Base-by-base conservation (phyloP, 1,140 invertebrate species). In the Grapholita molesta region DNA sequence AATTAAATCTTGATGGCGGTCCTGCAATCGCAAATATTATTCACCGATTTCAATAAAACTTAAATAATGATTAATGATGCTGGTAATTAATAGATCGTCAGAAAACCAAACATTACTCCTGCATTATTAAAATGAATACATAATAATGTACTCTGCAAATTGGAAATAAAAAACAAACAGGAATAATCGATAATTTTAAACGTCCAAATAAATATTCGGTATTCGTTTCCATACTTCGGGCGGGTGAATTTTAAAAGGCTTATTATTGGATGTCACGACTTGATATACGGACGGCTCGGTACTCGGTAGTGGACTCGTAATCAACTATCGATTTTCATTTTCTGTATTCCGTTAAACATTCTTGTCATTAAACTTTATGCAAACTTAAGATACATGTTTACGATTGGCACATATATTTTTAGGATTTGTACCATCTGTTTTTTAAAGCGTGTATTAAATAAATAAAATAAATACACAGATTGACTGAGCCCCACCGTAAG, bases 161-260 rank as follows among this genome's bases (percentile, higher is more conserved):
- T 61, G 55, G 55, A 61, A 61, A 61, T 61, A 61, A 28, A 61
- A 61, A 61, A n/a, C 55, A 61, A 61, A 61, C 55, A 61, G 24
- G 55, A 61, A 61, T 61, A 69, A 64, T 75, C 75, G 67, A 74
- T 83, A 77, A 78, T 77, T 79, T 82, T 79, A 76, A 84, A 76
- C 75, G 71, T 71, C 68, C 72, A 79, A 79, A 86, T 85, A 85
- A 87, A 87, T 82, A 81, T 79, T 79, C 79, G 77, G 67, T 52
- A 67, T 79, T 74, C 83, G 76, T 80, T 79, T 78, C 75, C 79
- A 82, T 87, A 82, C 79, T 79, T 78, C 75, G 78, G 75, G 85
- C 82, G 78, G 77, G 70, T 72, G 84, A 75, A 88, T 86, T 85
- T 88, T 80, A 85, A 88, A 81, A 84, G 82, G 69, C 80, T 85